Base-by-base conservation (phyloP, 92 coral and sea anemone species). In the Epizoanthus scotinus region DNA sequence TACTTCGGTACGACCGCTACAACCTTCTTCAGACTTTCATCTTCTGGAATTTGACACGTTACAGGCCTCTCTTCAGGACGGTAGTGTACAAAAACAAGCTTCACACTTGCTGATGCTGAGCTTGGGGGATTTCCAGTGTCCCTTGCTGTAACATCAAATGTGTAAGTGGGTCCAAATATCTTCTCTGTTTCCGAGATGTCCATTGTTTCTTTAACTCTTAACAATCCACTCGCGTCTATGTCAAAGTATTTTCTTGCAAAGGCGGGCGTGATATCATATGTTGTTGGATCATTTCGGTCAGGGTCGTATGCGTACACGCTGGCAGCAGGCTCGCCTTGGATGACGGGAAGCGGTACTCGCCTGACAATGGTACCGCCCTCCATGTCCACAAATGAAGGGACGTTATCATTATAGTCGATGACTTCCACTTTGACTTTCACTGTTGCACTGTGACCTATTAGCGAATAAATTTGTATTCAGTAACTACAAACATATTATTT, bases 391-490 rank as follows among this genome's bases (percentile, higher is more conserved):
- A 92, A 92, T 17, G 84, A 67, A 15, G 97, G 97, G 3, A 31
- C 6, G 84, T 88, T 85, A 71, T 92, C 97, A 26, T 92, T 90
- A 60, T 85, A 52, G 86, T 92, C 94, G 22, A 65, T 70, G 49
- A 92, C 78, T 14, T 77, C 78, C 24, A 92, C 78, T 17, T 77
- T 87, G 15, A 90, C 68, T 8, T 82, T 77, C 22, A 88, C 92
- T 19, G 81, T 73, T 17, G 90, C 97, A 0, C 82, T 86, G 53
- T 78, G 60, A 34, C 49, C 81, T 75, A 24, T 7, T 38, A 20
- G 36, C 31, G 8, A 64, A 64, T 29, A 25, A 38, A 27, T 14
- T 15, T 25, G 38, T 5, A 20, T 4, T 12, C 18, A 31, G 52
- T 47, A 47, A 14, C 17, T 47, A 10, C 50, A 42, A 1, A 7